A percentile compares a stretch with the other conserved stretches of the same genome.
Conservation (phyloP, 2,888 invertebrate species). For the Polyommatus icarus region DNA sequence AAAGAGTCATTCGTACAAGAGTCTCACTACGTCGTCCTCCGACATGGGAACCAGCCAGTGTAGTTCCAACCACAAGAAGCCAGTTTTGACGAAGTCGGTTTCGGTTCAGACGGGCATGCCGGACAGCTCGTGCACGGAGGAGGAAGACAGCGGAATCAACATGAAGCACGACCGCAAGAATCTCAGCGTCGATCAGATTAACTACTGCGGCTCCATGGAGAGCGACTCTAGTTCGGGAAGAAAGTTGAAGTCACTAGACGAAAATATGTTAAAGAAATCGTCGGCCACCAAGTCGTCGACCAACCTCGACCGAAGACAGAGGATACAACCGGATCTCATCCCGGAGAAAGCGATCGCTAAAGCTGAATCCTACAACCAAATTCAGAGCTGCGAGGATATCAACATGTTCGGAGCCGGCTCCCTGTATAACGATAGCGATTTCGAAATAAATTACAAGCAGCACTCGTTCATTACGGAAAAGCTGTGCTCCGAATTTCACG, state of each 20-base stretch:
- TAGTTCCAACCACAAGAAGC: slow-evolving; percentile 74
- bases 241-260: slow-evolving; percentile 72
- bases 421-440: slow-evolving; percentile 79
- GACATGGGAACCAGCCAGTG: slow-evolving; percentile 77
- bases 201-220: slow-evolving; percentile 77
- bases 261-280: slow-evolving; percentile 75
- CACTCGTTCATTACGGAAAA: slow-evolving; percentile 85
- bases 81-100: slow-evolving; percentile 74
- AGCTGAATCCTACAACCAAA: slow-evolving; percentile 76
- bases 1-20: slow-evolving; percentile 76
- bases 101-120: slow-evolving; percentile 78
- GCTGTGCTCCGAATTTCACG: slow-evolving; percentile 85
- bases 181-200: slow-evolving; percentile 76
- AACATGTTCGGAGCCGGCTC: slow-evolving; percentile 79
- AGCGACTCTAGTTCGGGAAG: slow-evolving; percentile 74
- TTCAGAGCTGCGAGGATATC: slow-evolving; percentile 77
- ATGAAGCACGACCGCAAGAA: slow-evolving; percentile 76
- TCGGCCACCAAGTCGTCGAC: slow-evolving; percentile 71
- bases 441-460: slow-evolving; percentile 77
- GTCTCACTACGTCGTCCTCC: slow-evolving; percentile 76
- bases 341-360: slow-evolving; percentile 75
- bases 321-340: slow-evolving; percentile 77
- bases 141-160: slow-evolving; percentile 68
- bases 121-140: slow-evolving; percentile 64
- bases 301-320: slow-evolving; percentile 72